Conservation (phyloP, 2,113 vertebrate genomes). For the Cebus imitator region DNA sequence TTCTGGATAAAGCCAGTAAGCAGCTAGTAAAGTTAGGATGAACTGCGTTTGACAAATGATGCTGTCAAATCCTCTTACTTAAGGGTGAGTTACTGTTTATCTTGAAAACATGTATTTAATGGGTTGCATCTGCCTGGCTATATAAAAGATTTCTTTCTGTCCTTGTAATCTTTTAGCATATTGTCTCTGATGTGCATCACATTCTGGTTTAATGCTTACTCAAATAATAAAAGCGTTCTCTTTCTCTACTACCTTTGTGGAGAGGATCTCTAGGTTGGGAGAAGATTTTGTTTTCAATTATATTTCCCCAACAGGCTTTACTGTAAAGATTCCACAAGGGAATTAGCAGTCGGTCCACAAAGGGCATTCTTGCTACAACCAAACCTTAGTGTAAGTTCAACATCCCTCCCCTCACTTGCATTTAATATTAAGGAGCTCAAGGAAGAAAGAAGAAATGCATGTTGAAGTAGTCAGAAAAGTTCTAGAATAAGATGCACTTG, state of each 20-base stretch:
- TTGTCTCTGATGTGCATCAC: accelerated
- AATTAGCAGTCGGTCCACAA: not conserved
- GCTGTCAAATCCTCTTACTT: not conserved
- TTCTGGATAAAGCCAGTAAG: not conserved
- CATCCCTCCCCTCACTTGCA: accelerated
- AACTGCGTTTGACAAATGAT: not conserved
- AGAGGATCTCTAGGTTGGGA: not conserved
- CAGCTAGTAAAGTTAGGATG: accelerated
- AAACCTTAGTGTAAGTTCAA: accelerated
- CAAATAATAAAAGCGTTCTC: not conserved
- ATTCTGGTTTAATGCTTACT: not conserved
- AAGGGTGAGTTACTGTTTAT: too few species aligned
- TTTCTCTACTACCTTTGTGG: not conserved
- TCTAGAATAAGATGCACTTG: accelerated
- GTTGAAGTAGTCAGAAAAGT: not conserved
- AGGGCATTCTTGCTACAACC: too few species aligned
- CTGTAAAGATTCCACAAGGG: not conserved
- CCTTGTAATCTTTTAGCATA: accelerated
- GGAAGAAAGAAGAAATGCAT: not conserved
- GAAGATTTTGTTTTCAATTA: not conserved
- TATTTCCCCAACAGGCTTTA: not conserved
- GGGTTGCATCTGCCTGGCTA: accelerated
- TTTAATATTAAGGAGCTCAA: not conserved
- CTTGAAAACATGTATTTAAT: accelerated
- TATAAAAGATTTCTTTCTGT: accelerated